Evolutionary conservation across 2,113 vertebrate genomes (phyloP), one percentile per base, ranked within the genome.

Genomic region (Aspidoscelis tigris): DNA sequence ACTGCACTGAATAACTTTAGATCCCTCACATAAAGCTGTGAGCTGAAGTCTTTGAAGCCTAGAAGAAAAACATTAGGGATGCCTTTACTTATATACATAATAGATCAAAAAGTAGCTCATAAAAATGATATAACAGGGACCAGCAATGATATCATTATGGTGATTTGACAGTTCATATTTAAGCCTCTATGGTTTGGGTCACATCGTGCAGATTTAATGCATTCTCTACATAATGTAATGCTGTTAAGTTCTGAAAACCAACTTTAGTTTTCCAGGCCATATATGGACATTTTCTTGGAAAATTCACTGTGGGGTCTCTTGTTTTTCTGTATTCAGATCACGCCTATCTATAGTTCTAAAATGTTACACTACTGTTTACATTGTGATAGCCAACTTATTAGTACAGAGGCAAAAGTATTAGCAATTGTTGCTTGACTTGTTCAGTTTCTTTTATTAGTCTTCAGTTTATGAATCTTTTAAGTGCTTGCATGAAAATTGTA

Each of bases 1-100:
- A 55, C 20, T 58, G 50, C 18, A 53, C 33, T 74, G 77, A 78
- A 79, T 72, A 71, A 11, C 64, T 78, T 81, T 12, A 83, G 72
- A 43, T 83, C 82, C 33, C 26, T 6, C 33, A 3, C 24, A 39
- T 26, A 74, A 8, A 20, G 5, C 76, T 53, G 41, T 43, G 39
- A 64, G 68, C 18, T 50, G 11, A 84, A 50, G 18, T 6, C 2
- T 78, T 43, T 82, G 86, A 22, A 70, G 53, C 66, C 8, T 58
- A 74, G 58, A 1, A 41, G 72, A 50, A 75, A 43, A 5, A 53
- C 81, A 70, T 4, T 58, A 69, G 77, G 71, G 55, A 82, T 72
- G n/a, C 43, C 12, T 89, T 81, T 83, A 8, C 79, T 33, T 85
- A 81, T 76, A 79, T 47, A 47, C 2, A 21, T 80, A 88, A 78